Evolutionary conservation across 2,888 invertebrate genomes (phyloP).

Genomic region (Bedellia somnulentella): DNA sequence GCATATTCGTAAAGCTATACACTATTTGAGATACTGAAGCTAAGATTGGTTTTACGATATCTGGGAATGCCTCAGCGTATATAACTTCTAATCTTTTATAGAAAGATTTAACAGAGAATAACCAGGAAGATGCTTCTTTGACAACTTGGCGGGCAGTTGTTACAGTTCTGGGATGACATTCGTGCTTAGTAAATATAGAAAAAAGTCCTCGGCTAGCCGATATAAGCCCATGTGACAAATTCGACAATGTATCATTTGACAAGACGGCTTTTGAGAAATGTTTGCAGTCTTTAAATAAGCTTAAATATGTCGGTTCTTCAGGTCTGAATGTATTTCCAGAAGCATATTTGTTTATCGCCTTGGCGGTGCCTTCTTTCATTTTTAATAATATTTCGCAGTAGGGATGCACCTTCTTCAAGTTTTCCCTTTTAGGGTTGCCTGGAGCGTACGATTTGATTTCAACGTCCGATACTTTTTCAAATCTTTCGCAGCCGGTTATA

Average conservation of each 20-base stretch:
- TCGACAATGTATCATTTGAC: too few species aligned
- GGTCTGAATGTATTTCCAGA: slow-evolving; percentile 61
- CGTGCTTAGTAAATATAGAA: too few species aligned
- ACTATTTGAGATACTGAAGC: slow-evolving; percentile 69
- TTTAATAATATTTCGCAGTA: slow-evolving; percentile 39
- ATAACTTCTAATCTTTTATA: slow-evolving; percentile 51
- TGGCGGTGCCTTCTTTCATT: slow-evolving; percentile 29
- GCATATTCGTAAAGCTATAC: slow-evolving; percentile 63
- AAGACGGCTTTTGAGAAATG: slow-evolving; percentile 46
- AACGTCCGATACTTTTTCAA: slow-evolving; percentile 25
- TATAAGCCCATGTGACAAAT: too few species aligned
- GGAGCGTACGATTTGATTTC: slow-evolving; percentile 17
- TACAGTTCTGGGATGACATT: too few species aligned
- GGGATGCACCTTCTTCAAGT: slow-evolving; percentile 40
- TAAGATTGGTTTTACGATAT: slow-evolving; percentile 75
- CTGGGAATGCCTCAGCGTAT: slow-evolving; percentile 73
- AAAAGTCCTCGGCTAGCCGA: too few species aligned
- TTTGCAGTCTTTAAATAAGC: slow-evolving; percentile 53
- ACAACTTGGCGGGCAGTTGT: slow-evolving; percentile 24
- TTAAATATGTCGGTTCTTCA: slow-evolving; percentile 43
- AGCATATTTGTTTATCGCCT: slow-evolving; percentile 38
- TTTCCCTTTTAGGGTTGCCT: slow-evolving; percentile 16
- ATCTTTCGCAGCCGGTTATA: slow-evolving; percentile 24
- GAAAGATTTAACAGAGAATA: slow-evolving; percentile 58
- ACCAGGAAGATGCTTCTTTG: slow-evolving; percentile 50